These are phyloP conservation scores for Callyntrura guangdongensis DNA, from an alignment of 2,888 invertebrate species.

Conservation along the genomic window DNA sequence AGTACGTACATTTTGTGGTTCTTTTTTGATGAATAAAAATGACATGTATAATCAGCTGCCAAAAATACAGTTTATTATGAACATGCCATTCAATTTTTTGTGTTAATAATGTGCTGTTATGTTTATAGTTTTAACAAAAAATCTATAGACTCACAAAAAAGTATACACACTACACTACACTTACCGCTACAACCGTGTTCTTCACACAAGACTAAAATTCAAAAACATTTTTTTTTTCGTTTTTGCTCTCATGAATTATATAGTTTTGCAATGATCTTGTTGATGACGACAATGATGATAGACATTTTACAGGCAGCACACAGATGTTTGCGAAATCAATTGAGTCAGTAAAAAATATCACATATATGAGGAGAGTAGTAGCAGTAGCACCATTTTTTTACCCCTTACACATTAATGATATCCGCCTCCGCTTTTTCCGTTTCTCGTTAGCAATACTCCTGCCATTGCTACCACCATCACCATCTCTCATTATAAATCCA, in stretches of 20 bases:
- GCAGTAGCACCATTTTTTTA: not conserved
- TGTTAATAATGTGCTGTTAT: not conserved
- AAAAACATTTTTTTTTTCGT: slow-evolving; percentile 3
- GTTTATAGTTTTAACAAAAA: slow-evolving; percentile 1
- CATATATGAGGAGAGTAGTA: not conserved
- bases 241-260: not conserved
- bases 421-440: slow-evolving; percentile 67
- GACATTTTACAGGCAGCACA: slow-evolving; percentile 41
- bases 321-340: slow-evolving; percentile 69
- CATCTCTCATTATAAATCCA: not conserved
- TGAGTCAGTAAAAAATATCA: slow-evolving; percentile 53
- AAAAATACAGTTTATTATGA: slow-evolving; percentile 13
- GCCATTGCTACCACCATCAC: not conserved
- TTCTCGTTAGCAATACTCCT: not conserved
- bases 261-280: slow-evolving; percentile 8
- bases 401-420: not conserved
- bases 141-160: not conserved
- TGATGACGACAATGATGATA: slow-evolving; percentile 11
- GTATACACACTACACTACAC: slow-evolving; percentile 23
- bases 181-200: not conserved
- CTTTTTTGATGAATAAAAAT: not conserved
- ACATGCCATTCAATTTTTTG: slow-evolving; percentile 13
- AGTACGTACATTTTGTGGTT: not conserved
- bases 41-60: slow-evolving; percentile 56
- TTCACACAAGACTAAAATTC: not conserved